Conservation (phyloP, 2,888 invertebrate genomes). For the Eledona agricola region DNA sequence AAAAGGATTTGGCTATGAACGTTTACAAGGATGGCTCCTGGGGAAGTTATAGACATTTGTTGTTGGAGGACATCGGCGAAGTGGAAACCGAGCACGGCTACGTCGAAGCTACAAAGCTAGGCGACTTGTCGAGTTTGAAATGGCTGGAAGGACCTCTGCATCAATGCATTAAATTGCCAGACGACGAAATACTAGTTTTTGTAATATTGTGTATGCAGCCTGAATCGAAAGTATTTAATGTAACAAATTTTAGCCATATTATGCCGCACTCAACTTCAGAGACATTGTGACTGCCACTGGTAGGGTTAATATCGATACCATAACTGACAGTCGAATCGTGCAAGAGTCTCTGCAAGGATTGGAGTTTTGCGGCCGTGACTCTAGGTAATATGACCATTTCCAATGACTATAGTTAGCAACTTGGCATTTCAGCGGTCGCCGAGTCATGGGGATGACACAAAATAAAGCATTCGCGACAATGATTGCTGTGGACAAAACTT, state of each 20-base stretch:
- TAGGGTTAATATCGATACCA: constrained; percentile 83
- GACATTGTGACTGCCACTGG: constrained; percentile 96
- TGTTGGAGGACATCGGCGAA: constrained; percentile 66
- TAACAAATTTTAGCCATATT: constrained; percentile 65
- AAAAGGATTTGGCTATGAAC: constrained; percentile 77
- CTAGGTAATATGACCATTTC: too few species aligned
- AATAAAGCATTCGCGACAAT: constrained; percentile 67
- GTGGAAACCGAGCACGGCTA: constrained; percentile 73
- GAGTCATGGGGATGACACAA: constrained; percentile 63
- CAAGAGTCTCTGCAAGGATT: constrained; percentile 76
- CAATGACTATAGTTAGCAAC: too few species aligned
- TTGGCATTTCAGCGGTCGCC: constrained; percentile 42
- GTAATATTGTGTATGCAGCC: constrained; percentile 26
- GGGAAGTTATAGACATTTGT: constrained; percentile 82
- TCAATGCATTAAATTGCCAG: constrained; percentile 55
- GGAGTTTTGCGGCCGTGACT: constrained; percentile 70
- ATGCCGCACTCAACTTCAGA: constrained; percentile 89
- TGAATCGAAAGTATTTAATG: not conserved
- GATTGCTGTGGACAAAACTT: constrained; percentile 45
- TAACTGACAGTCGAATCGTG: constrained; percentile 71
- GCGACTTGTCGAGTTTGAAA: constrained; percentile 83
- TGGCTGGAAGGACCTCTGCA: constrained; percentile 79
- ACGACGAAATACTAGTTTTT: constrained; percentile 24
- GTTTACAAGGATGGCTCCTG: constrained; percentile 70
- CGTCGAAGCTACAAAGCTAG: constrained; percentile 79